Percentiles rank a stretch among this genome's conserved stretches.
Conservation (phyloP, 2,113 vertebrate genomes). For the Macheiramphus alcinus region DNA sequence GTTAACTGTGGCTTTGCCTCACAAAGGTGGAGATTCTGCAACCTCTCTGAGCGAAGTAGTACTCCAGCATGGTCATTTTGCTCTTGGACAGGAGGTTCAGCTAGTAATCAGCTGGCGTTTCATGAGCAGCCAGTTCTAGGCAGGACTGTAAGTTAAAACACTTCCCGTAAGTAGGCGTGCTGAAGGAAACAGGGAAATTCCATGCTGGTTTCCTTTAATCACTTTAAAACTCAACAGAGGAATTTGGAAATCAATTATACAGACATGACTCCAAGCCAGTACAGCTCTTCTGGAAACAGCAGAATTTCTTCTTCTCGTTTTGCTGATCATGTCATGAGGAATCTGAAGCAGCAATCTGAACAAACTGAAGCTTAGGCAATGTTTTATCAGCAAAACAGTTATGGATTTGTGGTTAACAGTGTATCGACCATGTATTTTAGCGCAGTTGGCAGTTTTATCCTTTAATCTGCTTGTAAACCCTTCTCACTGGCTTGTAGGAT, state of each 20-base stretch:
- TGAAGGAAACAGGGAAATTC: neutral
- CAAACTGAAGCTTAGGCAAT: neutral
- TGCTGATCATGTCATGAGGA: neutral
- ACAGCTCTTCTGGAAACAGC: neutral
- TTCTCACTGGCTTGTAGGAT: neutral
- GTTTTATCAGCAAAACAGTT: slow-evolving; percentile 41
- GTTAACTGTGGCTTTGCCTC: neutral
- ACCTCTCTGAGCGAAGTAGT: neutral
- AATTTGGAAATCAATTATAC: neutral
- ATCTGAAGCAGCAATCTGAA: neutral
- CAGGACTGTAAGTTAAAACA: neutral
- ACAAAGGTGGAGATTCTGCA: neutral
- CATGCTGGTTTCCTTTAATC: neutral
- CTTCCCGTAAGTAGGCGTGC: neutral
- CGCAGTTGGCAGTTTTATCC: neutral
- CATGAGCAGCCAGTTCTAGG: neutral
- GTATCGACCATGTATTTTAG: neutral
- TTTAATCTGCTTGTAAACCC: slow-evolving; percentile 47
- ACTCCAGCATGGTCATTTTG: neutral
- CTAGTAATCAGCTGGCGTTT: neutral
- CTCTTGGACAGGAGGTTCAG: neutral
- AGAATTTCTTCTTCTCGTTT: neutral
- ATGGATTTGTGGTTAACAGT: slow-evolving; percentile 38
- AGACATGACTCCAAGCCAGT: neutral
- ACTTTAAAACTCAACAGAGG: neutral